Base-by-base conservation (phyloP, 1,140 invertebrate genomes). In the Holcopasites calliopsidis region DNA sequence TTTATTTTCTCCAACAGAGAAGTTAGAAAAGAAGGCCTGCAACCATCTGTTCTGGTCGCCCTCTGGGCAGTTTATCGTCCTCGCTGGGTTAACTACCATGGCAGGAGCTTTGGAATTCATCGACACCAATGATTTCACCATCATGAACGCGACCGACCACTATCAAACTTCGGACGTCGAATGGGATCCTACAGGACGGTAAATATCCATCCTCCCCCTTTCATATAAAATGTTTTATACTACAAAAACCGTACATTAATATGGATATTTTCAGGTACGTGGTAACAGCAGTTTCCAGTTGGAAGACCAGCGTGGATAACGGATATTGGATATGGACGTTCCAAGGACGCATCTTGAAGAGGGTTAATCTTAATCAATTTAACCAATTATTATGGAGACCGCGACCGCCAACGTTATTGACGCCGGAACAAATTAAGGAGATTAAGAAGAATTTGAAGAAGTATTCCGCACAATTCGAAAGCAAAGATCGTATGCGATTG, bases 361-460 rank as follows among this genome's bases (percentile, higher is more conserved):
- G 97, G 81, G 95, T 97, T 33, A 96, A 96, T 87, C 92, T 98
- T 71, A 98, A 98, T 79, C 95, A 95, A 7, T 99, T 99, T 88
- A 97, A 97, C 84, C 97, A 99, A 91, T 95, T 99, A 80, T 92
- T 98, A 85, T 99, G 99, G 99, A 93, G 99, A 80, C 99, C 99
- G 23, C 93, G 98, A 58, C 98, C 98, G 1, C 95, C 96, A 1
- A 95, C 97, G 26, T 93, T 99, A 8, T 93, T 99, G 0, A 91
- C 94, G 1, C 93, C 95, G 52, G 94, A 95, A 49, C 95, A 97
- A 85, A 95, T 97, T 70, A 96, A 98, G 92, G 97, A 99, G 54
- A 98, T 99, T 75, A 98, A 98, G 91, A 99, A 99, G 93, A 99
- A 98, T 90, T 93, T 99, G 86, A 99, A 99, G 93, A 98, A 98